Evolutionary conservation across 64 coral and sea anemone genomes (phyloP), one percentile per base, ranked within the genome.

Genomic region (Catalaphyllia jardinei): DNA sequence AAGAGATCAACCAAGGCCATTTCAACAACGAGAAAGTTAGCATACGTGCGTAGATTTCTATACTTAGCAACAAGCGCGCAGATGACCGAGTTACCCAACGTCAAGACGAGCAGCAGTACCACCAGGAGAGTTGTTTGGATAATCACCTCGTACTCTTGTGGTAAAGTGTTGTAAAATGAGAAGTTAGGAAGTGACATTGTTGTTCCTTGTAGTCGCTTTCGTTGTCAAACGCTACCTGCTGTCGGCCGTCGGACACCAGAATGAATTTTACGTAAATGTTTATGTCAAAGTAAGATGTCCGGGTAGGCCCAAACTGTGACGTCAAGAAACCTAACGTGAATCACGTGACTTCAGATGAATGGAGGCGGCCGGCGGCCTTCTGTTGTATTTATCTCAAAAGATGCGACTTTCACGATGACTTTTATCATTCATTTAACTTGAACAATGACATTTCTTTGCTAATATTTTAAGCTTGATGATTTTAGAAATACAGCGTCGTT

Each of bases 21-120:
- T n/a, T 80, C 78, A 20, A 80, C 78, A 5, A 80, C 78, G 55
- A 80, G 57, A 62, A 80, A 57, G 27, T 80, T 80, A 29, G 78
- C 78, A 35, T 80, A 57, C 16, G 78, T 80, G 17, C 78, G 78
- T 31, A 80, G 27, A 31, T 80, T 80, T 61, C 35, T 80, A 61
- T 61, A 80, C 52, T 80, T 80, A 14, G 28, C 61, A 80, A 80
- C 78, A 16, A 80, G 29, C 11, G 57, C 57, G 18, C 78, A 62
- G 78, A 80, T 80, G 1, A 80, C 4, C 31, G 78, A 80, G 78
- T 80, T 80, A 31, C 78, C 78, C 7, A 80, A 60, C 8, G 62
- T 51, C 14, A 80, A n/a, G 13, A 80, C 78, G 16, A 80, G 15
- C 1, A 80, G 8, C 10, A 80, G 78, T 6, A 61, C 20, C 0